Evolutionary conservation across 2,113 vertebrate genomes (phyloP).

Genomic region (Paralichthys olivaceus): DNA sequence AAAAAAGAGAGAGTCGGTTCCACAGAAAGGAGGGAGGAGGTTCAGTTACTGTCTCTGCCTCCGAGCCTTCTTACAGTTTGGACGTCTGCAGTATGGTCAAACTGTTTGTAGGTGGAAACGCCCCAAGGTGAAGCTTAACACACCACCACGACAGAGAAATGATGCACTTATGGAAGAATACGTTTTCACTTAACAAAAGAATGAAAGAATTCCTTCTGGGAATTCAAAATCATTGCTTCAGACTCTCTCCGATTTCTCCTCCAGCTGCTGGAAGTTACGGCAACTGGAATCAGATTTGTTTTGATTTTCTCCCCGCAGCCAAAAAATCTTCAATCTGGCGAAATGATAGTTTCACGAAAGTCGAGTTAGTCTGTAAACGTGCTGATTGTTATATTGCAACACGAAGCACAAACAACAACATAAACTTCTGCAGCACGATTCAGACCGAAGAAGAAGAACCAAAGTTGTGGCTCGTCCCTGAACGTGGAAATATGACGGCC

Average conservation of each 20-base stretch:
- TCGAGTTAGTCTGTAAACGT: background rate
- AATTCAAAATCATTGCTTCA: background rate
- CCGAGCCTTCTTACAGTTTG: no score
- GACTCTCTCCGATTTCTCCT: background rate
- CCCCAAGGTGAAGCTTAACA: no score
- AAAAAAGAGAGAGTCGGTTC: no score
- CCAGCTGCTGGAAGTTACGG: background rate
- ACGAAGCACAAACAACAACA: no score
- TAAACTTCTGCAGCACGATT: no score
- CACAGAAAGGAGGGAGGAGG: no score
- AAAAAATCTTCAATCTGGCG: background rate
- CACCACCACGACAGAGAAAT: background rate
- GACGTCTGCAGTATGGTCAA: no score
- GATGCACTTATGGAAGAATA: background rate
- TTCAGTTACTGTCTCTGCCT: no score
- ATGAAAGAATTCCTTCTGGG: background rate
- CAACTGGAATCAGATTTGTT: background rate
- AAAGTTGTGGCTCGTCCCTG: background rate
- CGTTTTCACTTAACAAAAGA: background rate
- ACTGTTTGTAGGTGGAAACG: no score
- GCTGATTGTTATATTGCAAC: no score
- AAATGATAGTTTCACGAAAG: background rate
- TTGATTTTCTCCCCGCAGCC: background rate
- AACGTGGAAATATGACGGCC: conserved; percentile 26
- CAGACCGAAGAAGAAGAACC: no score